phyloP scores from a whole-genome alignment of 2,113 vertebrate species.

The Barbus barbus region DNA sequence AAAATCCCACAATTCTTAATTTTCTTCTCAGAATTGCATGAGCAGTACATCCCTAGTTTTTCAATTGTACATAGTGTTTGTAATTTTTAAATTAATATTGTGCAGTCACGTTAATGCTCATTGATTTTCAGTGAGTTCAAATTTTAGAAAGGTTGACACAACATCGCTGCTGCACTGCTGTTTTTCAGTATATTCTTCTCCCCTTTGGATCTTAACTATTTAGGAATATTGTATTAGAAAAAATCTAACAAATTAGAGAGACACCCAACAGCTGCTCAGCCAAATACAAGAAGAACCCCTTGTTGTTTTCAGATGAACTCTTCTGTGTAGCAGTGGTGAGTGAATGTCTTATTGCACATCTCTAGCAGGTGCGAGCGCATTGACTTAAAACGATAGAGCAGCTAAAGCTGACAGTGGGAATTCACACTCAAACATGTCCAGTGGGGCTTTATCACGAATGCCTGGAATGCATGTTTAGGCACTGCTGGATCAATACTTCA shows the following conservation, averaged over 20 bases:
- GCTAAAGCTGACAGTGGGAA: not conserved
- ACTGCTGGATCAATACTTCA: not conserved
- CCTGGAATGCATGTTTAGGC: constrained; percentile 11
- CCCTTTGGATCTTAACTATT: too few species aligned
- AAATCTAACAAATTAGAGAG: not conserved
- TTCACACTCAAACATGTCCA: not conserved
- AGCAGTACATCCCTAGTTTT: too few species aligned
- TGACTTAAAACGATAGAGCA: not conserved
- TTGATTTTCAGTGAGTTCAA: too few species aligned
- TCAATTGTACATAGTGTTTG: not conserved
- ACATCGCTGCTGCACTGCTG: not conserved
- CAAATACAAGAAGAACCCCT: not conserved
- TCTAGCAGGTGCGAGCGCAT: not conserved
- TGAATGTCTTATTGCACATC: not conserved
- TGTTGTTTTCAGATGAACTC: not conserved
- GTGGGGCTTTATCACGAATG: constrained; percentile 6
- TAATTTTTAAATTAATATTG: too few species aligned
- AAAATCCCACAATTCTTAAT: too few species aligned
- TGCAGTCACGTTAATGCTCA: too few species aligned
- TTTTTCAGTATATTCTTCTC: too few species aligned
- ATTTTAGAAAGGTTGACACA: not conserved
- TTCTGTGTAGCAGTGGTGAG: not conserved
- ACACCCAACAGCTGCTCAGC: not conserved
- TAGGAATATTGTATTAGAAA: too few species aligned
- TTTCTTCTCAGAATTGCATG: too few species aligned